Evolutionary conservation across 1,140 invertebrate genomes (phyloP), one percentile per base, ranked within the genome.

Genomic region (Arctopsyche grandis): DNA sequence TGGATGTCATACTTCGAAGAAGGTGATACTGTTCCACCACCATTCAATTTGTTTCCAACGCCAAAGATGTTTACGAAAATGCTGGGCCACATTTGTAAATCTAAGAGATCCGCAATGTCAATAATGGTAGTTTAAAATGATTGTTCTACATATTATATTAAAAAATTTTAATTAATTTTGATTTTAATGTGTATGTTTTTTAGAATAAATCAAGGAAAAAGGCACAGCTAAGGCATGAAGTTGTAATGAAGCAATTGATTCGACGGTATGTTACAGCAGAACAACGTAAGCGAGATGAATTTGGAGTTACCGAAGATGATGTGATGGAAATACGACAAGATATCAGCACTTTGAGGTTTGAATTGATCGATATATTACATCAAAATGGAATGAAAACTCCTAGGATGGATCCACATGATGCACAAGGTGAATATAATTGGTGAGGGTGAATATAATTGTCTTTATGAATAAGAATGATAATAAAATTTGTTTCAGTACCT

Each of bases 241-340:
- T 90, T 5, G 92, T 96, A 5, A 95, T 96, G 93, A 89, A 93
- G 78, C 87, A 94, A 38, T 86, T 97, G 63, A 92, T 97, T 9
- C 88, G 95, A 19, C 90, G 95, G 3, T 97, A 95, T 85, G 92
- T 97, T 0, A 96, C 94, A 0, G 91, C 93, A 0, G 95, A 96
- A 85, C 95, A 97, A 85, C 87, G 92, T 26, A 94, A 94, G 80
- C 89, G 93, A 56, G 94, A 97, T 84, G 94, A 96, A 38, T 93
- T 91, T 77, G 94, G 94, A 5, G 95, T 98, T 5, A 98, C 95
- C 0, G 97, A 98, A 84, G 97, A 99, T 86, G 97, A 99, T 85
- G 94, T 99, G 48, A 97, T 97, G 90, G 97, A 99, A 89, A 96
- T 99, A 80, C 93, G 97, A 84, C 97, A 98, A 81, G 96, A 98